Evolutionary conservation across 2,113 vertebrate genomes (phyloP).

Genomic region (Sisor rabdophorus): DNA sequence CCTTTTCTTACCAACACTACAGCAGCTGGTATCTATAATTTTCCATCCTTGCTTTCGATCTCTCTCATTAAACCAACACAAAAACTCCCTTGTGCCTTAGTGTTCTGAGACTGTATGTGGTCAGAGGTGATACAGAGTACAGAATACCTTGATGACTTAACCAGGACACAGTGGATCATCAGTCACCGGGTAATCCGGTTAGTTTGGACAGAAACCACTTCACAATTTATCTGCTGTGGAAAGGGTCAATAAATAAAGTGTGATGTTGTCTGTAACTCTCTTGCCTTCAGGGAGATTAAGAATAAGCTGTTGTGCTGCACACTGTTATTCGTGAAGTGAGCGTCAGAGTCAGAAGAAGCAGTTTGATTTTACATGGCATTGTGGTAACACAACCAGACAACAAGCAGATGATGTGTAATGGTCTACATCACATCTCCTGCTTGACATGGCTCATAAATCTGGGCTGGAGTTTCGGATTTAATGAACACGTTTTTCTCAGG

Average conservation of each 20-base stretch:
- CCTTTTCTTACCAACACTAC: no score
- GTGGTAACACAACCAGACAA: conserved; percentile 7
- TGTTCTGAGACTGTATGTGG: no score
- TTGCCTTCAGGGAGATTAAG: not conserved
- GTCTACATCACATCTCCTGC: not conserved
- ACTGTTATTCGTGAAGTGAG: conserved; percentile 7
- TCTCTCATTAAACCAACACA: no score
- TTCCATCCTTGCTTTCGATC: no score
- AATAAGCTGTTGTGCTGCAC: not conserved
- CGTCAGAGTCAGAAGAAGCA: not conserved
- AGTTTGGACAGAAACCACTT: not conserved
- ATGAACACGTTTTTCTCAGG: not conserved
- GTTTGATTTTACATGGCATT: conserved; percentile 3
- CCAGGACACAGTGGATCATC: not conserved
- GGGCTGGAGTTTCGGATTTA: not conserved
- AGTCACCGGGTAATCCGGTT: not conserved
- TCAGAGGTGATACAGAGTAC: not conserved
- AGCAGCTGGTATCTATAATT: no score
- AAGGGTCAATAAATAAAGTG: not conserved
- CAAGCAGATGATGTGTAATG: conserved; percentile 22
- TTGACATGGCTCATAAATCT: conserved; percentile 32
- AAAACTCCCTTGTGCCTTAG: no score
- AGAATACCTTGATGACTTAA: no score
- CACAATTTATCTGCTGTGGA: not conserved
- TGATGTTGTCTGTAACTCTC: not conserved